Evolutionary conservation across 2,888 invertebrate genomes (phyloP).

Genomic region (Chrysomela aeneicollis): DNA sequence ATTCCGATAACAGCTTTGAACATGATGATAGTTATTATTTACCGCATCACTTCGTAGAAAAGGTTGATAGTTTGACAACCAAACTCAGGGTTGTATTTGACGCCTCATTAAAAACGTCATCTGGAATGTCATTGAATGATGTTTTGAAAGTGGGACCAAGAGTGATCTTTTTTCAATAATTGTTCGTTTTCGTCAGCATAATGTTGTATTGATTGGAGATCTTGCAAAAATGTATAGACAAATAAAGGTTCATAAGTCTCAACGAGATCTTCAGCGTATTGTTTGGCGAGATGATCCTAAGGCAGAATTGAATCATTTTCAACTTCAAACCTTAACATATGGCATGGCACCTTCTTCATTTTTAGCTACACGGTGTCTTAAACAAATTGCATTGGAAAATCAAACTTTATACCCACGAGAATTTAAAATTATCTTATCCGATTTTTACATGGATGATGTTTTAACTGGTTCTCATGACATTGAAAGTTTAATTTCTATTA

Average conservation of each 20-base stretch:
- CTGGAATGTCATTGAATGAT: constrained; percentile 31
- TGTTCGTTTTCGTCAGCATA: constrained; percentile 31
- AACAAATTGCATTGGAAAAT: too few species aligned
- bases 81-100: constrained; percentile 34
- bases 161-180: constrained; percentile 38
- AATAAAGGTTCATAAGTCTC: background rate
- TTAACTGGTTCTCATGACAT: background rate
- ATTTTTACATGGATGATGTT: too few species aligned
- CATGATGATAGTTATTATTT: constrained; percentile 16
- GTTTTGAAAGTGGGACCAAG: constrained; percentile 22
- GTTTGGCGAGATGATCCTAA: background rate
- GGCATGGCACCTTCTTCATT: background rate
- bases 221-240: constrained; percentile 1
- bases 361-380: background rate
- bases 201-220: background rate
- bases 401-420: too few species aligned
- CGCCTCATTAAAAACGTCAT: constrained; percentile 18
- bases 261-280: background rate
- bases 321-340: background rate
- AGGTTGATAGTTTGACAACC: constrained; percentile 22
- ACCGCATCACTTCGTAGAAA: constrained; percentile 30
- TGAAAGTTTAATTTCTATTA: background rate
- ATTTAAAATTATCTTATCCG: too few species aligned
- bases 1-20: constrained; percentile 11
- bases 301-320: background rate